Conservation (phyloP, 2,888 invertebrate species). For the Morinoia aosen region DNA sequence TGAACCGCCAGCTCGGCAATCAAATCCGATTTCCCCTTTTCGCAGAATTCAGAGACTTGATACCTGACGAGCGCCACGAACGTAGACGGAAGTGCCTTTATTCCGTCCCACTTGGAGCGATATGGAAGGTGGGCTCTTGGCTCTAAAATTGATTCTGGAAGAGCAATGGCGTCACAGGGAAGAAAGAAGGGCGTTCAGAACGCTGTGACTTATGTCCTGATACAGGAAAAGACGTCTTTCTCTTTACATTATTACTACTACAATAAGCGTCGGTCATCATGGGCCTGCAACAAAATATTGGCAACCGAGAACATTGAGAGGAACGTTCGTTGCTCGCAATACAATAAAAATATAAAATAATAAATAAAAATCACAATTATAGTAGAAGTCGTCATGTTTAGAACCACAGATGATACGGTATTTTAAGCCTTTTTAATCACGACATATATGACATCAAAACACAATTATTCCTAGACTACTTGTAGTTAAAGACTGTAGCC, state of each 20-base stretch:
- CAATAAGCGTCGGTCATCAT: background rate
- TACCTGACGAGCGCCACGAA: background rate
- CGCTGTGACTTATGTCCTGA: background rate
- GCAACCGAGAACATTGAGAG: too few relatives aligned
- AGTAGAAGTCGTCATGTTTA: too few relatives aligned
- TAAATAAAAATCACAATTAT: too few relatives aligned
- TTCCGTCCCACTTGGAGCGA: background rate
- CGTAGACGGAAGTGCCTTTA: background rate
- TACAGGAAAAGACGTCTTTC: background rate
- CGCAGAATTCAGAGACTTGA: background rate
- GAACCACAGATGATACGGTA: too few relatives aligned
- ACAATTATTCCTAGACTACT: too few relatives aligned
- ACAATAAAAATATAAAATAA: too few relatives aligned
- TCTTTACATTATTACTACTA: background rate
- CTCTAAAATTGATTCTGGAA: background rate
- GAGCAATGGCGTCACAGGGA: background rate
- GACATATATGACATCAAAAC: too few relatives aligned
- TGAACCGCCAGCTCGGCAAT: background rate
- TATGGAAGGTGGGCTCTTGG: background rate
- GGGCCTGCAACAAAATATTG: background rate
- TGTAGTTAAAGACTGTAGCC: too few relatives aligned
- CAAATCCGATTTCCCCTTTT: background rate
- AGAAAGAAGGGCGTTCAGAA: background rate
- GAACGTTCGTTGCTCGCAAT: too few relatives aligned
- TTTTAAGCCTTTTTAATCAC: too few relatives aligned